Conservation (phyloP, 1,140 invertebrate genomes). For the Anoplolepis gracilipes region DNA sequence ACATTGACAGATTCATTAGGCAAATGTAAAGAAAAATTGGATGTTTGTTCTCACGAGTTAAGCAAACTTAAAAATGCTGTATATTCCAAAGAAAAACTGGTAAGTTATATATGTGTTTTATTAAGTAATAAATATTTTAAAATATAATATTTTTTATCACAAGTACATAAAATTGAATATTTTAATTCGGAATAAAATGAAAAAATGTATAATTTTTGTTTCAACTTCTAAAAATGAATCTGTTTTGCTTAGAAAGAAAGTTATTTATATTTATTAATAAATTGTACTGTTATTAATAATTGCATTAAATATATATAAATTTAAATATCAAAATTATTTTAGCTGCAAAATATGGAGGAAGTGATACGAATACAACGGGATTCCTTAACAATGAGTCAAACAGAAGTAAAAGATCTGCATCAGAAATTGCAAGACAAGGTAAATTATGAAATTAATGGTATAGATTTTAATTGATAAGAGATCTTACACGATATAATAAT, state of each 20-base stretch:
- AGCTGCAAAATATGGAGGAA: slow-evolving; percentile 82
- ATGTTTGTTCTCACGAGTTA: slow-evolving; percentile 77
- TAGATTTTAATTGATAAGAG: slow-evolving; percentile 9
- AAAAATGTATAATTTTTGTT: neutral
- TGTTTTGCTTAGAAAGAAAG: too few relatives aligned
- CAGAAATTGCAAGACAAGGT: slow-evolving; percentile 82
- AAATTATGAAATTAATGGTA: slow-evolving; percentile 33
- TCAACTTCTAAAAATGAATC: too few relatives aligned
- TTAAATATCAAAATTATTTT: slow-evolving; percentile 39
- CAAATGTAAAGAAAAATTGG: slow-evolving; percentile 75
- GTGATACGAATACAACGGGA: slow-evolving; percentile 83
- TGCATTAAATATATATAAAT: slow-evolving; percentile 18
- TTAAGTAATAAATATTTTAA: too few relatives aligned
- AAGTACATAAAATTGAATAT: neutral
- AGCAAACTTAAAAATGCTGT: slow-evolving; percentile 77
- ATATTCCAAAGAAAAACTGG: slow-evolving; percentile 82
- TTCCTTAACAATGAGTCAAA: slow-evolving; percentile 80
- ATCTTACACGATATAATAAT: neutral
- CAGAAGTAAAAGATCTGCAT: slow-evolving; percentile 80
- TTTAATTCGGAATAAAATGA: neutral
- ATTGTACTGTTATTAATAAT: neutral
- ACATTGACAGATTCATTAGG: slow-evolving; percentile 73
- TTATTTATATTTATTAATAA: too few relatives aligned
- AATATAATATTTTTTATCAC: too few relatives aligned
- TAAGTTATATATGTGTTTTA: slow-evolving; percentile 69